A percentile compares a stretch with the other conserved stretches of the same genome.
phyloP scores from a whole-genome alignment of 2,888 invertebrate species.

The Colostygia pectinataria region DNA sequence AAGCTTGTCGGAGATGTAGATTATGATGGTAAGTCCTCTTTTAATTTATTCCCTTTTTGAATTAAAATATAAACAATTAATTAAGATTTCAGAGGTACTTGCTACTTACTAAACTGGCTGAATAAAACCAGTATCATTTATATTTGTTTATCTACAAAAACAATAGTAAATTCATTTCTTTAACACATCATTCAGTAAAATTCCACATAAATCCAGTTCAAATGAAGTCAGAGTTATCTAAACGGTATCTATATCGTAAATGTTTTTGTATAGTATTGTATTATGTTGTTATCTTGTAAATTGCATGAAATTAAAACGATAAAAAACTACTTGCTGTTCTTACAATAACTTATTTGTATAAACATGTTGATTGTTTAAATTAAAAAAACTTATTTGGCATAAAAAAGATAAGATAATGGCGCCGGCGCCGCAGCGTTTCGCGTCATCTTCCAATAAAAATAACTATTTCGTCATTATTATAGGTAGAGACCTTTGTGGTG shows the following conservation, averaged over 20 bases:
- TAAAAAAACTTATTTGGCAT: neutral
- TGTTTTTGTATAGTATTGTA: neutral
- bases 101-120: too few relatives aligned
- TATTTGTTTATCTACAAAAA: too few relatives aligned
- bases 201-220: conserved; percentile 9
- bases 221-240: conserved; percentile 1
- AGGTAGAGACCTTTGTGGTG: too few relatives aligned
- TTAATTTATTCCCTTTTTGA: neutral
- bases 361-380: conserved; percentile 1
- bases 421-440: neutral
- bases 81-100: too few relatives aligned
- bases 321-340: too few relatives aligned
- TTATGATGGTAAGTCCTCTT: conserved; percentile 87
- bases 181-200: neutral
- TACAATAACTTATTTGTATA: conserved; percentile 2
- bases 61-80: too few relatives aligned
- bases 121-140: too few relatives aligned
- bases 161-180: too few relatives aligned
- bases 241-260: neutral
- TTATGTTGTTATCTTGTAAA: too few relatives aligned
- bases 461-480: too few relatives aligned
- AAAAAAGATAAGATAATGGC: conserved; percentile 10
- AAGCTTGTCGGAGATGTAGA: conserved; percentile 95
- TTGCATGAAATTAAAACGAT: neutral
- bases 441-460: neutral